Base-by-base conservation (phyloP, 1,140 invertebrate species). In the Drosophila funebris region DNA sequence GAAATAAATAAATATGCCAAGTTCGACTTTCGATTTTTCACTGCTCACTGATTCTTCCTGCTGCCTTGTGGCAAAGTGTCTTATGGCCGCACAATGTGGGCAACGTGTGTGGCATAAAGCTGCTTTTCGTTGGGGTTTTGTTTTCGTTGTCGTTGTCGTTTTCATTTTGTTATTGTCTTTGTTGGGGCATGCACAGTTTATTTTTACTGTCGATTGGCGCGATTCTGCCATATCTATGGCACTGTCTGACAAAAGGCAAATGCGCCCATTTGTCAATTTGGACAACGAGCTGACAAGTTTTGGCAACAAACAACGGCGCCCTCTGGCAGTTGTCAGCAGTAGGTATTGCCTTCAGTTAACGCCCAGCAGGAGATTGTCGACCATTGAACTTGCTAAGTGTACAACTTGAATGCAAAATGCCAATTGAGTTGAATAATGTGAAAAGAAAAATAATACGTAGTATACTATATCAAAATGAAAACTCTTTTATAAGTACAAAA, bases 231-330 rank as follows among this genome's bases (percentile, higher is more conserved):
- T 70, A 82, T 82, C 78, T 76, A 83, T 74, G 79, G 54, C 68
- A 31, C 22, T 63, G 33, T 48, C 71, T 73, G 75, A 78, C 70
- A 77, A 76, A 63, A 81, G 75, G 83, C 78, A 88, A 82, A 82
- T 73, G 83, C 74, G 39, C 75, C 54, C 78, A 87, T 88, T 88
- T 87, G 83, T 87, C 82, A 87, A 87, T 87, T 82, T 68, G 54
- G 78, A 78, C 78, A 78, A 78, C 84, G 78, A 58, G 82, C 78
- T 85, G 82, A 82, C 82, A 78, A 61, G n/a, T n/a, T n/a, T 63
- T 63, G 57, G 50, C 50, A 69, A 73, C 44, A 72, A 33, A 27
- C 27, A 33, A 27, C 27, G 22, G 61, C 24, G 14, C 29, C 46
- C 14, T 8, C 24, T 53, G 53, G 46, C 77, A 71, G 58, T 76